Base-by-base conservation (phyloP, 2,888 invertebrate species). In the Drosophila mayaguana region DNA sequence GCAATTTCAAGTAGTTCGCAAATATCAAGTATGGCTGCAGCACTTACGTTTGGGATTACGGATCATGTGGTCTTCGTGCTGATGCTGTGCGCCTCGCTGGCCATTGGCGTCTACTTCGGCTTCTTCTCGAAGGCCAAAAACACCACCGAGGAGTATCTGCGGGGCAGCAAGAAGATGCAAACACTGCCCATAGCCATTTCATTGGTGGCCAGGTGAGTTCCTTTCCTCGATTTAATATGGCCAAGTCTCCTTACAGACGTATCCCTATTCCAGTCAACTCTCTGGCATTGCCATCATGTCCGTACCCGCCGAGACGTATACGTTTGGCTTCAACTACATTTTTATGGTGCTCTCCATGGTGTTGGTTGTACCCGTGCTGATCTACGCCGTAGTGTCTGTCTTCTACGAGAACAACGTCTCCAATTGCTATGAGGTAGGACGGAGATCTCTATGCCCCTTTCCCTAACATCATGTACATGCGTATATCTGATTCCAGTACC, bases 111-210 rank as follows among this genome's bases (percentile, higher is more conserved):
- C 14, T 95, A 94, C 88, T 94, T 94, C 83, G 94, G 93, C 34
- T 94, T 93, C 82, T 94, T 93, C 79, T 93, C 94, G 48, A 94
- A 93, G 78, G 86, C 92, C 40, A 92, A 93, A 57, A 94, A 94
- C 70, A 94, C 94, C 0, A 93, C 93, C 0, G 94, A 94, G 43
- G 94, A 94, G 70, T 95, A 95, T 88, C 92, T 95, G 43, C 93
- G 94, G 82, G 95, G 95, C 3, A 94, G 94, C 54, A 93, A 93
- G 67, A 93, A 93, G 66, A 94, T 95, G 93, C 93, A 94, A 67
- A 93, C 94, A 1, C 92, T 95, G 73, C 95, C 95, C 1, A 94
- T 95, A 61, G 94, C 95, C 16, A 94, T 95, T 88, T 95, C 95
- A 0, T 91, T 95, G n/a, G 93, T 95, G 67, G 95, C 95, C 43